A percentile compares a stretch with the other conserved stretches of the same genome.
Conservation (phyloP, 2,113 vertebrate genomes). For the Cebus imitator region DNA sequence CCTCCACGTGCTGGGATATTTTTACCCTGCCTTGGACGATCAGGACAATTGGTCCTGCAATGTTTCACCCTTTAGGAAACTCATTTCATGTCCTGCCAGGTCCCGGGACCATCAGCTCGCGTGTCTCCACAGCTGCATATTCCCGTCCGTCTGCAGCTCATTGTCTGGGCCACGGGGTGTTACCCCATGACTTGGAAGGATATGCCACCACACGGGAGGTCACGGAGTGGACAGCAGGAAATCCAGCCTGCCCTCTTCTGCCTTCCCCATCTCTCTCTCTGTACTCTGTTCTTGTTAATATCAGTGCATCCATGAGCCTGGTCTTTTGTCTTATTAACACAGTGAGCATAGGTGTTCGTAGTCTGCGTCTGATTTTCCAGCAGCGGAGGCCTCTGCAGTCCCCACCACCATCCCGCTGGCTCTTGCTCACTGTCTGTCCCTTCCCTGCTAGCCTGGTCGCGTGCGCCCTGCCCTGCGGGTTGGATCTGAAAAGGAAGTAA, state of each 20-base stretch:
- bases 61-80: neutral
- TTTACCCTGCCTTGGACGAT: neutral
- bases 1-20: neutral
- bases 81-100: neutral
- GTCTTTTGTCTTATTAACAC: neutral
- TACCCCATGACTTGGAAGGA: neutral
- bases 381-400: neutral
- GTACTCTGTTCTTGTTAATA: neutral
- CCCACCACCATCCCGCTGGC: neutral
- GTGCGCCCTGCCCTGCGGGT: neutral
- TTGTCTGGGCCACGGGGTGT: fast-evolving
- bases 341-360: neutral
- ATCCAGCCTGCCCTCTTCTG: neutral
- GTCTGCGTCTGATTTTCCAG: neutral
- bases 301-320: neutral
- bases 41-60: too few species aligned
- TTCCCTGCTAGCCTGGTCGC: neutral
- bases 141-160: neutral
- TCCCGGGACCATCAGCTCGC: neutral
- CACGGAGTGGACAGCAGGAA: neutral
- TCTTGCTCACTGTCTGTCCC: neutral
- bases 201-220: neutral
- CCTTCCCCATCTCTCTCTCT: neutral
- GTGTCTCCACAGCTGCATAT: neutral
- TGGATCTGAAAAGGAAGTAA: neutral